phyloP scores from a whole-genome alignment of 1,140 invertebrate genomes.

The Drosophila pruinosa region DNA sequence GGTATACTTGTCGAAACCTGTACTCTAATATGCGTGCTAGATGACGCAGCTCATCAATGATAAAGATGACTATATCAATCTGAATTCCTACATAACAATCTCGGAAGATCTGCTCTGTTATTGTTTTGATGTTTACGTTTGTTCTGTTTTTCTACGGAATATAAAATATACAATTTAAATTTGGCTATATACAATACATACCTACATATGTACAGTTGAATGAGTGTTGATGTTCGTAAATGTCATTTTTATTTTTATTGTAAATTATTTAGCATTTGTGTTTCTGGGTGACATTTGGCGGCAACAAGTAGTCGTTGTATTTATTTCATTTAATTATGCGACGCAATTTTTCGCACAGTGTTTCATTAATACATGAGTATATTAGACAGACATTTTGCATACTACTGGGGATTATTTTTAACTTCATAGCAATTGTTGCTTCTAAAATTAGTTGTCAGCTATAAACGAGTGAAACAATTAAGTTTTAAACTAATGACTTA shows the following conservation, averaged over 20 bases:
- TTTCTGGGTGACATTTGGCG: slow-evolving; percentile 13
- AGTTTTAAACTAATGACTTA: slow-evolving; percentile 28
- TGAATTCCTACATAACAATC: background rate
- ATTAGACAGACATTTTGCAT: background rate
- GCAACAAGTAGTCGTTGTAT: slow-evolving; percentile 29
- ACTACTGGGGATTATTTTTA: slow-evolving; percentile 47
- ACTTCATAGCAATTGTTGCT: slow-evolving; percentile 30
- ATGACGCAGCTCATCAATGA: background rate
- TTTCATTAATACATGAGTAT: background rate
- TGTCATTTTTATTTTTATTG: slow-evolving; percentile 23
- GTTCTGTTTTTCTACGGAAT: background rate
- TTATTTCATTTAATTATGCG: slow-evolving; percentile 18
- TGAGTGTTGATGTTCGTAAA: slow-evolving; percentile 25
- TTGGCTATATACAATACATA: background rate
- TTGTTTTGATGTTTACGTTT: slow-evolving; percentile 31
- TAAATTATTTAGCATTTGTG: slow-evolving; percentile 12
- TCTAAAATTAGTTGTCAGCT: slow-evolving; percentile 57
- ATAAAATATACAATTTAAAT: background rate
- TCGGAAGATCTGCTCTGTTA: slow-evolving; percentile 8
- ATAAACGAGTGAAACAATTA: slow-evolving; percentile 45
- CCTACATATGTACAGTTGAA: background rate
- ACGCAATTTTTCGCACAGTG: slow-evolving; percentile 30
- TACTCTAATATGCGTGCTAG: background rate
- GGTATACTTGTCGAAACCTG: background rate
- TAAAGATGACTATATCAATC: slow-evolving; percentile 6